Base-by-base conservation (phyloP, 2,888 invertebrate species). In the Athripsodes cinereus region DNA sequence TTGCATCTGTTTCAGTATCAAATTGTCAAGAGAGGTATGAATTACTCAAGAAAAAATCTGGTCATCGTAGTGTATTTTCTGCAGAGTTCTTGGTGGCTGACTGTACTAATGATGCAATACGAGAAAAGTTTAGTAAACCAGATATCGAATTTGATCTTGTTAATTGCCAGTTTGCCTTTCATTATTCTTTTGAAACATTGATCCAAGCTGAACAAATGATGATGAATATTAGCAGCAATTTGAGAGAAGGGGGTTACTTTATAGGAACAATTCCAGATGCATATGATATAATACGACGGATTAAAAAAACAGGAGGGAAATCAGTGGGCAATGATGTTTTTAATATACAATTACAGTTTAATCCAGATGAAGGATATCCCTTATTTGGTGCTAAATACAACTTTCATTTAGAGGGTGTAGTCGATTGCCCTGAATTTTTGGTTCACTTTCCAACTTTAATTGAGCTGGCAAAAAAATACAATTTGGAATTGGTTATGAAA, bases 121-220 rank as follows among this genome's bases (percentile, higher is more conserved):
- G 88, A 53, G 85, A 87, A 69, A 85, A 86, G 66, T 93, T 88
- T 70, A 79, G 81, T 67, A 88, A 95, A 72, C 84, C 89, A 1
- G 86, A 87, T 20, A 82, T 88, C 59, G 82, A 84, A 66, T 83
- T 98, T 68, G 92, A 99, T 72, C 69, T 99, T 46, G 92, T 92
- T 1, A 96, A 96, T 71, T 96, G 96, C 71, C 99, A 99, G 74
- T 99, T 99, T 82, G 93, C 96, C 20, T 89, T 99, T 70, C 99
- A 99, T 75, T 99, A 99, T 70, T 88, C 91, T 68, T 97, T 96
- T 74, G 95, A 96, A 74, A 89, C 90, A 59, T 74, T 93, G 60
- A 74, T 79, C 2, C 96, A 97, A 75, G 96, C 96, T 1, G 87
- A 92, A 69, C 86, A 88, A 69, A 95, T 98, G 94, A 75, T 99